Evolutionary conservation across 1,140 invertebrate genomes (phyloP), one percentile per base, ranked within the genome.

Genomic region (Micrasema longulum): DNA sequence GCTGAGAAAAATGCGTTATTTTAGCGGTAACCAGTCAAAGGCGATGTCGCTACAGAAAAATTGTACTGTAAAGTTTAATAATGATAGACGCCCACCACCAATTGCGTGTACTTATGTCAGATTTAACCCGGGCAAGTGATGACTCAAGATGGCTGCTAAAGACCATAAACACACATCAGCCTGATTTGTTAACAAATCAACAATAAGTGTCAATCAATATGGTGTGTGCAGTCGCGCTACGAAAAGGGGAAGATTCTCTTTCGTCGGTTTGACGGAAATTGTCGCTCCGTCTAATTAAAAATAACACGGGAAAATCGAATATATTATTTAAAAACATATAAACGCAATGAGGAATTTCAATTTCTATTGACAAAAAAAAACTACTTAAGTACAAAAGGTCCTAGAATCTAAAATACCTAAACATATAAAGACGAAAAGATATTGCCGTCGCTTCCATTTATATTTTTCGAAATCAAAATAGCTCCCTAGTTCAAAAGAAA

Each of bases 201-300:
- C 23, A 53, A 53, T 26, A 53, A 53, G 50, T 53, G 50, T 53
- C 50, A 53, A 53, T 53, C 50, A 53, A 53, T 53, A 35, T 50
- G 2, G 4, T 1, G 20, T 12, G 50, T 23, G 9, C 50, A 45
- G 2, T 45, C 41, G 41, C 41, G 11, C 41, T 45, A 5, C 41
- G 12, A 45, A 3, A 45, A 45, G 11, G 11, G 2, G 41, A 11
- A 11, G 3, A 11, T 6, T 45, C 3, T 12, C 11, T 11, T 12
- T 45, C 41, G 3, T 11, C 41, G 3, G 26, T 31, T 31, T 31
- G 2, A 31, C 26, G 7, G 26, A 7, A 31, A 31, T 31, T 31
- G 26, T 31, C 26, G 26, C 26, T 31, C 26, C 26, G 2, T 31
- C 7, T 4, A 4, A 31, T 31, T 31, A 31, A 31, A 31, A 31